Percentiles rank a stretch among this genome's conserved stretches.
These are phyloP conservation scores for Clinocottus analis DNA, from an alignment of 2,113 vertebrate species.

Conservation along the genomic window DNA sequence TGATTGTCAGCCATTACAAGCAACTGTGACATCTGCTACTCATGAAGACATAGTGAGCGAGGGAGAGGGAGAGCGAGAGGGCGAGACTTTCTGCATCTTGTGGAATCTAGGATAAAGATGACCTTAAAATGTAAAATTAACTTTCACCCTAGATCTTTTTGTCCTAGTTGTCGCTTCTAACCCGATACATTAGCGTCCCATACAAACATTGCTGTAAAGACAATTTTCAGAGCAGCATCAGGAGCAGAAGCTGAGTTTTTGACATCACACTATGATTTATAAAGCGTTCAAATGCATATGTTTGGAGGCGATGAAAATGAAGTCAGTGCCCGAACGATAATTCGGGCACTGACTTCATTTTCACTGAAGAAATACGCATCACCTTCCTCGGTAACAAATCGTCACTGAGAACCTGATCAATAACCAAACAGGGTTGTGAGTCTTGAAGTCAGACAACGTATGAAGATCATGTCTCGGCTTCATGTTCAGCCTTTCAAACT, in stretches of 20 bases:
- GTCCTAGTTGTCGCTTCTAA: not conserved
- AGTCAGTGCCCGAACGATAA: too few relatives aligned
- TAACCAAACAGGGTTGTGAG: not conserved
- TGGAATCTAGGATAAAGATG: too few relatives aligned
- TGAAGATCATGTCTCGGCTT: not conserved
- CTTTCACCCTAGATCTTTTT: not conserved
- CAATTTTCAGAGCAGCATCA: not conserved
- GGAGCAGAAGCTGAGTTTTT: not conserved
- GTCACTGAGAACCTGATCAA: not conserved
- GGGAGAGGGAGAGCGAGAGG: not conserved
- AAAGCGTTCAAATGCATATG: not conserved
- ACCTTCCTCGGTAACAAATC: too few relatives aligned
- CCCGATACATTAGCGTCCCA: not conserved
- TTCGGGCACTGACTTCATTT: too few relatives aligned
- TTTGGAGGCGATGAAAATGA: too few relatives aligned
- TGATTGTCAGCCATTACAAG: slow-evolving; percentile 66
- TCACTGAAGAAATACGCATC: too few relatives aligned
- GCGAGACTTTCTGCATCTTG: not conserved
- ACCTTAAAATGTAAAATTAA: too few relatives aligned
- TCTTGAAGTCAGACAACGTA: not conserved
- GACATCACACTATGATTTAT: not conserved
- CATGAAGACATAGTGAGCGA: not conserved
- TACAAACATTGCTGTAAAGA: not conserved
- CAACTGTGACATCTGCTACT: slow-evolving; percentile 60
- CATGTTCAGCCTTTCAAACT: not conserved